Base-by-base conservation (phyloP, 2,797 vertebrate species). In the Eremophila alpestris region DNA sequence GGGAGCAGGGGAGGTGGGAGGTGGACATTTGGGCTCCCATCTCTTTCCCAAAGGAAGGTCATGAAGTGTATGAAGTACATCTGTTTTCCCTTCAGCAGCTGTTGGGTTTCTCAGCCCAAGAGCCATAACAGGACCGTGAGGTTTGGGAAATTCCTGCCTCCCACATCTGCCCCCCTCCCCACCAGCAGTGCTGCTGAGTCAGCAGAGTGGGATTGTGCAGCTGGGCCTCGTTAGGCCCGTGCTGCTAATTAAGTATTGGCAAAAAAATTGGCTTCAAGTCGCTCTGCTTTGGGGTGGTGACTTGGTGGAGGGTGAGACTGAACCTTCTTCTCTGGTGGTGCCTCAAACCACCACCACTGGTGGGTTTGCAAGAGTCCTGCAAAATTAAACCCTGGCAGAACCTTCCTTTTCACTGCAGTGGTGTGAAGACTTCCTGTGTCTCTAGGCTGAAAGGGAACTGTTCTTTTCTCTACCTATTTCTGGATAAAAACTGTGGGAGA, bases 31-130 rank as follows among this genome's bases (percentile, higher is more conserved):
- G 24, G 64, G 64, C 76, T 89, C 70, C 76, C 54, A 27, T 75
- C 52, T 65, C 93, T 59, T 78, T 84, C 94, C 76, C 76, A 55
- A 34, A 89, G 74, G 70, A 48, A 87, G 70, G 60, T 62, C 75
- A 63, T 82, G 70, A 60, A 71, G 76, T 2, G 0, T 88, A 54
- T 67, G 27, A 78, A 71, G 43, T 58, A 29, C 58, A 27, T 48
- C 51, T 68, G 89, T 64, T 81, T 78, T 49, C 69, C 70, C 81
- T 62, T 43, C 84, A 74, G 87, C 95, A 94, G 91, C 89, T 88
- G 87, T 56, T 46, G 70, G 60, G 8, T 74, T 91, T 90, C 87
- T 86, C 89, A 94, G 91, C 82, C 89, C 84, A 49, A 84, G 49
- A 92, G 87, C 94, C 38, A 3, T 8, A 69, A 77, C 26, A 59